Percentiles rank a stretch among this genome's conserved stretches.
Conservation (phyloP, 2,113 vertebrate genomes). For the Deroptyus accipitrinus region DNA sequence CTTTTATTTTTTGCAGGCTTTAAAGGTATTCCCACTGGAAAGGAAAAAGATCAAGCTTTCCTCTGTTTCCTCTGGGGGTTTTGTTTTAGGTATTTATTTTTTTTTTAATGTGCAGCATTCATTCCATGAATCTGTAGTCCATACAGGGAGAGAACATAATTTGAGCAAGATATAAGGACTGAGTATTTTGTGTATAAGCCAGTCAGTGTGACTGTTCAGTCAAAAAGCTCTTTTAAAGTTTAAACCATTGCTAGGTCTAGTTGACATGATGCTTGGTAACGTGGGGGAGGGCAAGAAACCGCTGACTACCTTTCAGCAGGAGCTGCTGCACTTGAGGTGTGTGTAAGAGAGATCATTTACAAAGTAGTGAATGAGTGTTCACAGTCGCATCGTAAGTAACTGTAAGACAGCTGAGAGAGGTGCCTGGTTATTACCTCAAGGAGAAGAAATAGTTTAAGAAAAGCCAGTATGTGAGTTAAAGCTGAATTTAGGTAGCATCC, state of each 20-base stretch:
- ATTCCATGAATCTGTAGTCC: not conserved
- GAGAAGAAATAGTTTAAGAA: not conserved
- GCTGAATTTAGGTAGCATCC: not conserved
- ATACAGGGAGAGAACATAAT: not conserved
- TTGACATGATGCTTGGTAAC: not conserved
- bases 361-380: not conserved
- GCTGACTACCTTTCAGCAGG: not conserved
- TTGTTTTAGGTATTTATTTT: not conserved
- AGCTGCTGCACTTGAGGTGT: not conserved
- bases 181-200: not conserved
- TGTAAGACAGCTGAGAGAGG: not conserved
- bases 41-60: not conserved
- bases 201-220: not conserved
- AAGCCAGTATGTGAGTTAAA: not conserved
- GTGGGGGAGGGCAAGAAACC: not conserved
- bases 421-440: not conserved
- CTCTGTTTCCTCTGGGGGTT: not conserved
- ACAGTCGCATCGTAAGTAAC: fast-evolving
- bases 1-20: not conserved
- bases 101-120: not conserved
- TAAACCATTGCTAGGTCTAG: not conserved
- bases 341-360: not conserved
- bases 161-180: not conserved
- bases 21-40: not conserved
- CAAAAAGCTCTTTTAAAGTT: not conserved